Conservation (phyloP, 2,113 vertebrate species). For the Tympanuchus pallidicinctus region DNA sequence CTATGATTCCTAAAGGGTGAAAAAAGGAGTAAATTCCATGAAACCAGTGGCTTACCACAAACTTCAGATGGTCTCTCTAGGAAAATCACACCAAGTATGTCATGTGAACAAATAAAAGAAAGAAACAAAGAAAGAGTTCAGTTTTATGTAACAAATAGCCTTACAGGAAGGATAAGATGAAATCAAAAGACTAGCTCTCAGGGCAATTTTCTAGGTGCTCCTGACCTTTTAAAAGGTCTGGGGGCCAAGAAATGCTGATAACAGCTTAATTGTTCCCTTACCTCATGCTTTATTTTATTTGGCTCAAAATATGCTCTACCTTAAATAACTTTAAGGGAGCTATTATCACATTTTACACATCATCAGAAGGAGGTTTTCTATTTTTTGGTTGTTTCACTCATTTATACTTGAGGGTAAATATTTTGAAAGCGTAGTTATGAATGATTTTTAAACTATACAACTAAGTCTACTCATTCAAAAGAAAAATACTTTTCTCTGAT, state of each 20-base stretch:
- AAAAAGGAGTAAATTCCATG: background rate
- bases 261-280: background rate
- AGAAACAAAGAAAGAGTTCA: background rate
- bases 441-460: constrained; percentile 5
- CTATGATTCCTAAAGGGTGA: background rate
- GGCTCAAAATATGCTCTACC: background rate
- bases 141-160: background rate
- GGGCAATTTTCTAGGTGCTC: background rate
- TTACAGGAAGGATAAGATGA: background rate
- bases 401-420: background rate
- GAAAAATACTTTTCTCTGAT: background rate
- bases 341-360: constrained; percentile 11
- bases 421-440: background rate
- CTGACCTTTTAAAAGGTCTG: background rate
- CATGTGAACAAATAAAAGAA: background rate
- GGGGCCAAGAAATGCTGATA: background rate
- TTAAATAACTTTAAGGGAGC: background rate
- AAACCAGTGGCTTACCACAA: constrained; percentile 48
- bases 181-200: background rate
- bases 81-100: constrained; percentile 46
- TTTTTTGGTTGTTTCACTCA: no score
- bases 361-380: background rate
- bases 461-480: background rate
- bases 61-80: constrained; percentile 45
- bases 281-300: background rate